Conservation (phyloP, 2,888 invertebrate species). For the Catonia carolina region DNA sequence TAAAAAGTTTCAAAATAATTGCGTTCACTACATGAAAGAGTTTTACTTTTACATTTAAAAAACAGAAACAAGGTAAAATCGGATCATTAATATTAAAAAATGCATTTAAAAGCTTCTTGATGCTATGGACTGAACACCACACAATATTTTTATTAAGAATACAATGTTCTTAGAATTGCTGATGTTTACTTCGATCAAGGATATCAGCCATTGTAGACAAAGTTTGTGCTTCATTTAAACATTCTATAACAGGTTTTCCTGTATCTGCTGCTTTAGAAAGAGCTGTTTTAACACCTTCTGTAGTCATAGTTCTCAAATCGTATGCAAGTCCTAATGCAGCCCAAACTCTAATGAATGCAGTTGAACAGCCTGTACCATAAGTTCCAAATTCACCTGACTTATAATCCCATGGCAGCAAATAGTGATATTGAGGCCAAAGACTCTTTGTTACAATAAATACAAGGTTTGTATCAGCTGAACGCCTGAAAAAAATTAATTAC, state of each 20-base stretch:
- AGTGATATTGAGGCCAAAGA: conserved; percentile 77
- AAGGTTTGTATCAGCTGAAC: conserved; percentile 62
- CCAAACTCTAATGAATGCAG: conserved; percentile 61
- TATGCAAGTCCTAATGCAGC: conserved; percentile 60
- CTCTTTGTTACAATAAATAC: conserved; percentile 68
- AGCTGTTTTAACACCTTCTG: conserved; percentile 55
- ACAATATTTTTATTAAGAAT: too few relatives aligned
- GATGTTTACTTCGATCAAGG: conserved; percentile 16
- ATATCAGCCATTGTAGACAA: conserved; percentile 22
- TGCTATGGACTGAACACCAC: too few relatives aligned
- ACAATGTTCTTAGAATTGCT: too few relatives aligned
- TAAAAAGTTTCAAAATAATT: too few relatives aligned
- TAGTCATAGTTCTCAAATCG: conserved; percentile 57
- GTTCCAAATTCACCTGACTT: conserved; percentile 74
- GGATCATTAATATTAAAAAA: too few relatives aligned
- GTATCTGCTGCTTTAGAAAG: conserved; percentile 52
- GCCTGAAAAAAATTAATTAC: conserved; percentile 48
- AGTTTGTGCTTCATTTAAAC: conserved; percentile 45
- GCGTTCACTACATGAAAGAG: too few relatives aligned
- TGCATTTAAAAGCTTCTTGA: too few relatives aligned
- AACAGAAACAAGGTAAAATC: too few relatives aligned
- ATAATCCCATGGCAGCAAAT: conserved; percentile 70
- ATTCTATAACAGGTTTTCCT: conserved; percentile 50
- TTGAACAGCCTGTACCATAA: conserved; percentile 59
- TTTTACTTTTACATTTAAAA: too few relatives aligned